A percentile compares a stretch with the other conserved stretches of the same genome.
These are phyloP conservation scores for Cetoscarus ocellatus DNA, from an alignment of 2,797 vertebrate species.

Conservation along the genomic window DNA sequence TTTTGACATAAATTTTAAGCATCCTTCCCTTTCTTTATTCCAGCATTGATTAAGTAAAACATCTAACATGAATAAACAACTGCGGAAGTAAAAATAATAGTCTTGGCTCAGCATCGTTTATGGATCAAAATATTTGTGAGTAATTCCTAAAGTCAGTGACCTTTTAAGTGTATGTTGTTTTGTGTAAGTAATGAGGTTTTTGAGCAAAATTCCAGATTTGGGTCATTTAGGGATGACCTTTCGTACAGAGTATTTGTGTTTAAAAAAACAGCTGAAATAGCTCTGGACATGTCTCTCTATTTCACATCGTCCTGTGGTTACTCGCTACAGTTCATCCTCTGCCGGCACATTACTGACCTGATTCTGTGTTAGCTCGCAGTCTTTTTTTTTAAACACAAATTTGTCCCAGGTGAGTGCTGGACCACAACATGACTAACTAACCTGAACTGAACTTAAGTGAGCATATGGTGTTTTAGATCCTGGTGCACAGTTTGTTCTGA, in stretches of 20 bases:
- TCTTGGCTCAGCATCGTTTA: neutral
- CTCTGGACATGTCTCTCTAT: constrained; percentile 26
- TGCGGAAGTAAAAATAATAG: constrained; percentile 7
- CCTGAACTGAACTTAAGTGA: constrained; percentile 53
- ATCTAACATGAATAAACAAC: constrained; percentile 30
- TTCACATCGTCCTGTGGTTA: constrained; percentile 49
- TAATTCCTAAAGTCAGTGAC: neutral
- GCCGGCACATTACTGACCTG: constrained; percentile 64
- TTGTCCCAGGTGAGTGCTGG: constrained; percentile 50
- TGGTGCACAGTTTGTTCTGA: constrained; percentile 6
- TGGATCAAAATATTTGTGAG: neutral
- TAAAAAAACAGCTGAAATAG: constrained; percentile 34
- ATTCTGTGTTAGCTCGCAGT: constrained; percentile 66
- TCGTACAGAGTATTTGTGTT: constrained; percentile 1
- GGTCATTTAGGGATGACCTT: neutral
- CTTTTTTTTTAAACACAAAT: constrained; percentile 52
- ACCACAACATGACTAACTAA: constrained; percentile 43
- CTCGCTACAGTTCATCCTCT: constrained; percentile 52
- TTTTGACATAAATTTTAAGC: constrained; percentile 4
- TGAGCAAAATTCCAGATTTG: neutral
- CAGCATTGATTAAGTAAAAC: constrained; percentile 23
- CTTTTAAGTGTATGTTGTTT: neutral
- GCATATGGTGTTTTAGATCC: neutral
- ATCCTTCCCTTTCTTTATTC: constrained; percentile 19
- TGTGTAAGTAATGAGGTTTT: neutral